Conservation (phyloP, 2,888 invertebrate species). For the Drosophila kuntzei region DNA sequence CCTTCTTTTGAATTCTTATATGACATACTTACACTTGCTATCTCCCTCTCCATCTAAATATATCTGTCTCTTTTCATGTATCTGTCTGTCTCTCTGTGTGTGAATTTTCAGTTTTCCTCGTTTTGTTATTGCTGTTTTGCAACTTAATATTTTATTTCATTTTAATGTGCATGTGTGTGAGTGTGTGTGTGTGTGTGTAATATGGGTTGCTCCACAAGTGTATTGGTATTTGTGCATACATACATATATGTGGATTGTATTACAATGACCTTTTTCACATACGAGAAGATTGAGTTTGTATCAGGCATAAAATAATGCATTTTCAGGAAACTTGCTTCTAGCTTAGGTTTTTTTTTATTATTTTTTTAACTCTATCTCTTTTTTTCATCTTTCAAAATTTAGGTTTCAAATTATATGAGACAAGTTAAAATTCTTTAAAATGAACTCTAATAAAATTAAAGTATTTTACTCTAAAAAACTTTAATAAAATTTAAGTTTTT, state of each 20-base stretch:
- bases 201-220: constrained; percentile 43
- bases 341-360: not conserved
- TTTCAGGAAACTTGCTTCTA: constrained; percentile 3
- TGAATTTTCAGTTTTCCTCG: constrained; percentile 55
- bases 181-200: constrained; percentile 46
- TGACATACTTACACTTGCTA: constrained; percentile 68
- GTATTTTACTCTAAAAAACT: no score
- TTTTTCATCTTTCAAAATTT: not conserved
- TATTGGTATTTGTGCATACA: constrained; percentile 46
- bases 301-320: not conserved
- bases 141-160: constrained; percentile 74
- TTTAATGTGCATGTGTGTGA: constrained; percentile 51
- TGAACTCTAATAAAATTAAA: no score
- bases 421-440: no score
- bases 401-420: no score
- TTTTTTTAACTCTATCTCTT: not conserved
- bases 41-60: constrained; percentile 13
- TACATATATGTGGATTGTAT: constrained; percentile 50
- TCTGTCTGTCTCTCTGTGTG: constrained; percentile 30
- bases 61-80: constrained; percentile 6
- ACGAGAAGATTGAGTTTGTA: constrained; percentile 13
- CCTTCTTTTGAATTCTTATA: constrained; percentile 81
- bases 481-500: no score
- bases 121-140: constrained; percentile 50
- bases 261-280: constrained; percentile 55